phyloP scores from a whole-genome alignment of 2,797 vertebrate genomes.

The Triplophysa yarkandensis region DNA sequence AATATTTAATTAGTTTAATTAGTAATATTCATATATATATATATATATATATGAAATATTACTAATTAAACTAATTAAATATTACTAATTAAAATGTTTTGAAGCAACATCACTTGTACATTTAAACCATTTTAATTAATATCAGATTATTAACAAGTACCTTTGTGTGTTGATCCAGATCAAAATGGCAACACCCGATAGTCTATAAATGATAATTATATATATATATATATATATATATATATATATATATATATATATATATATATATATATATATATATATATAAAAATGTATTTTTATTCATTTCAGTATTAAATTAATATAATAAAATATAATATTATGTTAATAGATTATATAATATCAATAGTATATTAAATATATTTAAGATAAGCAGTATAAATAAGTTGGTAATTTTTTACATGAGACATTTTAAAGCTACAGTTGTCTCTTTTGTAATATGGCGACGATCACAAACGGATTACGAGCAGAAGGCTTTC shows the following conservation, averaged over 20 bases:
- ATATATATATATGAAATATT: too few relatives aligned
- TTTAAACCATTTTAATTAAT: neutral
- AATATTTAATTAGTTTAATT: too few relatives aligned
- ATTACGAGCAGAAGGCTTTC: neutral
- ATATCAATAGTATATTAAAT: too few relatives aligned
- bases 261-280: too few relatives aligned
- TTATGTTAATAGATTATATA: too few relatives aligned
- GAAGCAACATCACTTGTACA: neutral
- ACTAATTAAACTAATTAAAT: too few relatives aligned
- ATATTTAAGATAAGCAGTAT: neutral
- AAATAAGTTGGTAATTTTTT: neutral
- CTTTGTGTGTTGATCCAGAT: slow-evolving; percentile 4
- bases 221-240: too few relatives aligned
- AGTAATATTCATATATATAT: too few relatives aligned
- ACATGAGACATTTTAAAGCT: neutral
- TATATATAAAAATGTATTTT: too few relatives aligned
- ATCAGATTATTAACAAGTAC: neutral
- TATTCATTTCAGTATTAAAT: too few relatives aligned
- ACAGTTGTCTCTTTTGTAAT: neutral
- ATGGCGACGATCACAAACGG: neutral
- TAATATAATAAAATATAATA: neutral
- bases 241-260: too few relatives aligned
- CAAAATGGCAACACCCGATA: neutral
- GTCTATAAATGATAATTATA: slow-evolving; percentile 21
- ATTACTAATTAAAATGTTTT: slow-evolving; percentile 64